Conservation (phyloP, 2,888 invertebrate species). For the Amorpha juglandis region DNA sequence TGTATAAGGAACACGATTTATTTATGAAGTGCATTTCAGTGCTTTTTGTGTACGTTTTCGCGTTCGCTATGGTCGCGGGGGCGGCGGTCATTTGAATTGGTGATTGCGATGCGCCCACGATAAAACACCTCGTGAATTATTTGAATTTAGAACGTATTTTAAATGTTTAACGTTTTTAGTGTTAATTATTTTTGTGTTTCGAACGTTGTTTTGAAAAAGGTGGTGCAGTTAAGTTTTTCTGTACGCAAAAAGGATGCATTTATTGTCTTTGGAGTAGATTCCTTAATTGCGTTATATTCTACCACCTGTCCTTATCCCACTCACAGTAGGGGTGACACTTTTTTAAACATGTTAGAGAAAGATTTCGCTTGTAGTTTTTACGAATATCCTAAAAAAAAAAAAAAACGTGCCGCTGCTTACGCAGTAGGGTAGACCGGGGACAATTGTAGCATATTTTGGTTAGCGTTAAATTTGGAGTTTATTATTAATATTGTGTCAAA, state of each 20-base stretch:
- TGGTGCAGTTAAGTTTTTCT: background rate
- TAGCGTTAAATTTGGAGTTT: no score
- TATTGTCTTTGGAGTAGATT: background rate
- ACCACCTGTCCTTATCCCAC: no score
- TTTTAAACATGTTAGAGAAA: no score
- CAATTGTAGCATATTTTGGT: no score
- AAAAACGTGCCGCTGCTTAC: no score
- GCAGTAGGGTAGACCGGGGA: no score
- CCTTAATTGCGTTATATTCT: background rate
- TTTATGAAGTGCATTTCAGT: slow-evolving; percentile 78
- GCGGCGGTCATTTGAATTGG: slow-evolving; percentile 63
- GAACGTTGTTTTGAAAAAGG: slow-evolving; percentile 14
- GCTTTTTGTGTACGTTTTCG: slow-evolving; percentile 49
- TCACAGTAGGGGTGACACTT: no score
- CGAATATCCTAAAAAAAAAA: no score
- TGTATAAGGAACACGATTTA: slow-evolving; percentile 71
- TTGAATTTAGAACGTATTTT: slow-evolving; percentile 29
- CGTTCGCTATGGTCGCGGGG: slow-evolving; percentile 52
- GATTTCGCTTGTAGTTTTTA: no score
- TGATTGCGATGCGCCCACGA: slow-evolving; percentile 46
- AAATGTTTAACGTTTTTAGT: slow-evolving; percentile 19
- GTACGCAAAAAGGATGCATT: background rate
- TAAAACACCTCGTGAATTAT: slow-evolving; percentile 31
- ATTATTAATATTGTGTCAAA: no score
- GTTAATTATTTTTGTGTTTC: slow-evolving; percentile 21